Evolutionary conservation across 35 echinoderm and acorn worm species (phyloP).

Genomic region (Strongylocentrotus purpuratus): DNA sequence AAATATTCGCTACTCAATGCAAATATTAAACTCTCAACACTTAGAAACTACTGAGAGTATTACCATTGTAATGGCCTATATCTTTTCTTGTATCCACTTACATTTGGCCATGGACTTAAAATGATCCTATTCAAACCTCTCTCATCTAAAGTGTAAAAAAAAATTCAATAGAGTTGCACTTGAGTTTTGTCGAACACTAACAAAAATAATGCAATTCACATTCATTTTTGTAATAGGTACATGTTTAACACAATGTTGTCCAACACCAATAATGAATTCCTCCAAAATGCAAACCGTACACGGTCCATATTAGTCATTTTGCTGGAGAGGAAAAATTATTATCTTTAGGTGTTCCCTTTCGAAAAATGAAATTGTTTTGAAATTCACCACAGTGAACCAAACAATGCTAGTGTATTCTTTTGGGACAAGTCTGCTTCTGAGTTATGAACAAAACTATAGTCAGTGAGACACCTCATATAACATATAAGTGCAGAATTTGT

Average conservation of each 20-base stretch:
- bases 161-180: not conserved
- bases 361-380: not conserved
- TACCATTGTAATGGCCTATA: too few species aligned
- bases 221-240: too few species aligned
- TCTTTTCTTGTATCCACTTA: not conserved
- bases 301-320: not conserved
- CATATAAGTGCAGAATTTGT: not conserved
- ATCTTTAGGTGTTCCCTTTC: too few species aligned
- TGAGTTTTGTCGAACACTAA: not conserved
- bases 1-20: not conserved
- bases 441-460: too few species aligned
- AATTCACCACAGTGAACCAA: not conserved
- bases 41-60: not conserved
- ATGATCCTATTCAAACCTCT: not conserved
- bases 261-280: too few species aligned
- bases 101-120: not conserved
- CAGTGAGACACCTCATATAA: too few species aligned
- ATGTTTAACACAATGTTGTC: too few species aligned
- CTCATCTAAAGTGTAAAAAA: not conserved
- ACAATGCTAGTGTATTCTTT: too few species aligned
- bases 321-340: too few species aligned
- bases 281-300: not conserved
- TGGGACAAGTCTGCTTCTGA: too few species aligned
- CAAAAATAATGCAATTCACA: too few species aligned
- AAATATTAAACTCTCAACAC: not conserved